Conservation (phyloP, 2,888 invertebrate genomes). For the Lasioglossum morio region DNA sequence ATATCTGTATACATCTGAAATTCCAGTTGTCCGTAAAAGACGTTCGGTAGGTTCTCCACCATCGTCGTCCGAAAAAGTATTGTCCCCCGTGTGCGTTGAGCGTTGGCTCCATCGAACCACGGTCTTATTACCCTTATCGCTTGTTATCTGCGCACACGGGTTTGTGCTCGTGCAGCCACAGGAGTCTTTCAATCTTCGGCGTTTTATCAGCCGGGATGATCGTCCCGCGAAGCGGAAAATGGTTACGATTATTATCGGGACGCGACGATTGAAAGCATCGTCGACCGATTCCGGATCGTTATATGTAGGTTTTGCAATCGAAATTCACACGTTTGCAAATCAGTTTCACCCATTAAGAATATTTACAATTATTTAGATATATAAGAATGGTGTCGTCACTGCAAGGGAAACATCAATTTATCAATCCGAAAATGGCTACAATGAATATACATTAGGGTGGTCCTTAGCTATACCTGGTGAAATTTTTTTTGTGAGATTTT, state of each 20-base stretch:
- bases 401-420: no score
- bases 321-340: no score
- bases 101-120: neutral
- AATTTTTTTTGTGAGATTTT: no score
- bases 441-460: no score
- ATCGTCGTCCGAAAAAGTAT: neutral
- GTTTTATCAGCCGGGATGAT: constrained; percentile 38
- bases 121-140: constrained; percentile 4
- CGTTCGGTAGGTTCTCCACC: neutral
- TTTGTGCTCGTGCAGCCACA: constrained; percentile 7
- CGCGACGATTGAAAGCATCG: constrained; percentile 53
- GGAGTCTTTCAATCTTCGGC: constrained; percentile 20
- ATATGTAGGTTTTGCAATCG: neutral
- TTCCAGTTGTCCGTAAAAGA: neutral
- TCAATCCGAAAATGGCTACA: no score
- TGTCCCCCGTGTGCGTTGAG: neutral
- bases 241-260: constrained; percentile 52
- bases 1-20: neutral
- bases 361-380: no score
- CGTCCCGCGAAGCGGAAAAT: constrained; percentile 41
- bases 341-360: no score
- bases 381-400: no score
- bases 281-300: constrained; percentile 40
- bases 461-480: no score
- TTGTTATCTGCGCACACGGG: constrained; percentile 17